A percentile compares a stretch with the other conserved stretches of the same genome.
These are phyloP conservation scores for Sorex araneus DNA, from an alignment of 2,113 vertebrate genomes.

Conservation along the genomic window DNA sequence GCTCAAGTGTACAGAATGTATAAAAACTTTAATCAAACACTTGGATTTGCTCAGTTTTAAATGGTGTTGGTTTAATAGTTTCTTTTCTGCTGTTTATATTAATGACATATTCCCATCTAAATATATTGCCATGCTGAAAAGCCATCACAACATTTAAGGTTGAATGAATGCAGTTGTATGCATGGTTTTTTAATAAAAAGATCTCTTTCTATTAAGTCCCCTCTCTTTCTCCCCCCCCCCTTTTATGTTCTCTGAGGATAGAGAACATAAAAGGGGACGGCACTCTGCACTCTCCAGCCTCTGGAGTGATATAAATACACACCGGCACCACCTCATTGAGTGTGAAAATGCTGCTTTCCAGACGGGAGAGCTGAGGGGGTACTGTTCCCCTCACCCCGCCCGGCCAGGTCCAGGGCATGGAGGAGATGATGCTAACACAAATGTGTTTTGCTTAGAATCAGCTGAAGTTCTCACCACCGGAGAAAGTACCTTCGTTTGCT, in stretches of 20 bases:
- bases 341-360: conserved; percentile 79
- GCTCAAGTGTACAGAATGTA: conserved; percentile 94
- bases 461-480: conserved; percentile 74
- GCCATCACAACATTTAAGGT: conserved; percentile 98
- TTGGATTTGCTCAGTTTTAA: conserved; percentile 97
- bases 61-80: conserved; percentile 99
- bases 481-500: conserved; percentile 80
- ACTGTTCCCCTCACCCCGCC: fast-evolving
- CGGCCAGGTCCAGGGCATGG: fast-evolving
- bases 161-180: conserved; percentile 96
- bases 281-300: conserved; percentile 63
- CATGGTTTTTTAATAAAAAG: conserved; percentile 93
- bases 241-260: conserved; percentile 72
- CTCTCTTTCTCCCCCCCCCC: background rate
- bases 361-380: conserved; percentile 71
- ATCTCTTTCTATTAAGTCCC: conserved; percentile 95
- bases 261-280: too few relatives aligned
- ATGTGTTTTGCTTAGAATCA: conserved; percentile 62
- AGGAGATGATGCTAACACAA: background rate
- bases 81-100: conserved; percentile 97
- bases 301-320: conserved; percentile 70
- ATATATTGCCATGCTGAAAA: conserved; percentile 94
- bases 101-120: conserved; percentile 98
- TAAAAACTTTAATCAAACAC: conserved; percentile 99
- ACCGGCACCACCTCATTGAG: conserved; percentile 77